Percentiles rank a stretch among this genome's conserved stretches.
phyloP scores from a whole-genome alignment of 2,113 vertebrate species.

The Prunella himalayana region DNA sequence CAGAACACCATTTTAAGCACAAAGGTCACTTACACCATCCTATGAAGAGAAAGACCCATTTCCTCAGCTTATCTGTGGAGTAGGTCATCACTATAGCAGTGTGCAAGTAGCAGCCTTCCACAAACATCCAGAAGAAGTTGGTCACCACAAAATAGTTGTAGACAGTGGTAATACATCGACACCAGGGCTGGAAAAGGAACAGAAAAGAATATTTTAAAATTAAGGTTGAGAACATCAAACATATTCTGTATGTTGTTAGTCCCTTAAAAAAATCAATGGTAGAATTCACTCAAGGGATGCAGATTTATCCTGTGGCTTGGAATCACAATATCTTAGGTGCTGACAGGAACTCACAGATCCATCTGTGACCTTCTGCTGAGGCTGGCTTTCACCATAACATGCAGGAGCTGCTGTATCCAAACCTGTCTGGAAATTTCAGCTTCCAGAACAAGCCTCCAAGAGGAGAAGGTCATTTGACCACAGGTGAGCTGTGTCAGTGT shows the following conservation, averaged over 20 bases:
- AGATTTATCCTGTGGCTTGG: background rate
- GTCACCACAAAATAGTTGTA: conserved; percentile 99
- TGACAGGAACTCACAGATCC: background rate
- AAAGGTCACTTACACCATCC: conserved; percentile 90
- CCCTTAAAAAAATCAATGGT: background rate
- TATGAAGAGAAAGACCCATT: conserved; percentile 97
- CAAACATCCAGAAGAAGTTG: conserved; percentile 99
- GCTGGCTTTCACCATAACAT: background rate
- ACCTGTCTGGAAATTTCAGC: background rate
- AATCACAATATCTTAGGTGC: background rate
- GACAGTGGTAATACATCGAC: conserved; percentile 90
- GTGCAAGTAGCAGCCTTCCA: conserved; percentile 97
- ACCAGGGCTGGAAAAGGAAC: conserved; percentile 84
- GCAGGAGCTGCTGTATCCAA: background rate
- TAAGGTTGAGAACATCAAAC: background rate
- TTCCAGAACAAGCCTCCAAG: background rate
- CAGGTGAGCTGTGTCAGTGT: background rate
- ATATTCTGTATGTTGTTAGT: background rate
- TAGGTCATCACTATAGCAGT: conserved; percentile 98
- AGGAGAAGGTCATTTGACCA: background rate
- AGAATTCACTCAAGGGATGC: background rate
- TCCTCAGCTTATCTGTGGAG: conserved; percentile 91
- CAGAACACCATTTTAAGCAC: background rate
- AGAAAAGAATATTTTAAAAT: background rate
- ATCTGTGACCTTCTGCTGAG: background rate